phyloP scores from a whole-genome alignment of 1,140 invertebrate genomes.

The Spodoptera litura region DNA sequence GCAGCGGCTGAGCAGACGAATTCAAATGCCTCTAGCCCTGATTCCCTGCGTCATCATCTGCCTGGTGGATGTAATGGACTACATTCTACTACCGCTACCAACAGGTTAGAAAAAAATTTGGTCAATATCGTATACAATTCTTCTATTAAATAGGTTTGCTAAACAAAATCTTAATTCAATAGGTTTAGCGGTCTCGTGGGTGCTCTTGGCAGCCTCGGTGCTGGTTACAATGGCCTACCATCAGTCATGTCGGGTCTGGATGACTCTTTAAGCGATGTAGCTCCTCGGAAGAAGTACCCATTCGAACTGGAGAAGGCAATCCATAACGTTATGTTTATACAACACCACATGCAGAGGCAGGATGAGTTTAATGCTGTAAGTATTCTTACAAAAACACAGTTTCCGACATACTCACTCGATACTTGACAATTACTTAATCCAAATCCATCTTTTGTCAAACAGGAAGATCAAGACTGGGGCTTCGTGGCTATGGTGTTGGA shows the following conservation, averaged over 20 bases:
- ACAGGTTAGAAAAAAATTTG: constrained; percentile 82
- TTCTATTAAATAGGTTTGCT: too few species aligned
- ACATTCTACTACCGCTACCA: constrained; percentile 90
- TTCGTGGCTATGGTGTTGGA: constrained; percentile 99
- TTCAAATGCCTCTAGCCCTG: constrained; percentile 91
- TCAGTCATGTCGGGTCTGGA: constrained; percentile 93
- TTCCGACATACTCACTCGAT: too few species aligned
- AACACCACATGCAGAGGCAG: constrained; percentile 96
- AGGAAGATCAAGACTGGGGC: constrained; percentile 99
- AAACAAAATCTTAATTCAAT: constrained; percentile 47
- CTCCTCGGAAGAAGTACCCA: constrained; percentile 94
- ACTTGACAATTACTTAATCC: too few species aligned
- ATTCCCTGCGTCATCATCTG: constrained; percentile 89
- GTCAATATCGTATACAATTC: too few species aligned
- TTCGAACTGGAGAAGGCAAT: constrained; percentile 97
- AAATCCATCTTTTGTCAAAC: constrained; percentile 53
- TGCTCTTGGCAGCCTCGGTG: constrained; percentile 88
- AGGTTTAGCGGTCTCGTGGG: constrained; percentile 91
- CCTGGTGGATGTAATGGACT: constrained; percentile 92
- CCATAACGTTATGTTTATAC: constrained; percentile 98
- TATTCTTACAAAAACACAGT: constrained; percentile 31
- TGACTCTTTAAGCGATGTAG: constrained; percentile 92
- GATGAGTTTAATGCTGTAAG: constrained; percentile 97
- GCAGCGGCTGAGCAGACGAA: constrained; percentile 89
- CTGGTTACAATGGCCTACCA: constrained; percentile 92